Evolutionary conservation across 2,888 invertebrate species (phyloP).

Genomic region (Ceriagrion tenellum): DNA sequence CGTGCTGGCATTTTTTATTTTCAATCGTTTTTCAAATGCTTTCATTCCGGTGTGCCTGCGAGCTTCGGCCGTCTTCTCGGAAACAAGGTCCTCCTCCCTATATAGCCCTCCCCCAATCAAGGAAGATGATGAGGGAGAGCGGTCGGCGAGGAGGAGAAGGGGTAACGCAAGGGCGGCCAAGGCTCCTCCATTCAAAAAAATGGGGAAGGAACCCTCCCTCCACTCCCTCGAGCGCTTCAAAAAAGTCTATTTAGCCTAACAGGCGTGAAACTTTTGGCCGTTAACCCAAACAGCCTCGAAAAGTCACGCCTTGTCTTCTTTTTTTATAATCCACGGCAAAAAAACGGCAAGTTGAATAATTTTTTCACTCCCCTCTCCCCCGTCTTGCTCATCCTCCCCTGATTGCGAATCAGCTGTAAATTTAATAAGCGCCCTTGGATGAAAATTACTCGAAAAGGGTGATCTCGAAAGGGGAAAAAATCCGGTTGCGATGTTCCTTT

Average conservation of each 20-base stretch:
- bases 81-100: neutral
- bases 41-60: slow-evolving; percentile 28
- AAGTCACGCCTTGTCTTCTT: neutral
- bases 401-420: slow-evolving; percentile 5
- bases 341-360: neutral
- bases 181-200: slow-evolving; percentile 41
- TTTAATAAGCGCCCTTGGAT: neutral
- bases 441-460: neutral
- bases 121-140: neutral
- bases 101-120: neutral
- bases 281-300: slow-evolving; percentile 53
- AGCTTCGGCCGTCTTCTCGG: neutral
- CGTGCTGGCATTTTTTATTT: neutral
- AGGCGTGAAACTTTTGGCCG: slow-evolving; percentile 61
- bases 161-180: too few species aligned
- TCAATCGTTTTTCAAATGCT: neutral
- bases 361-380: neutral
- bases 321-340: neutral
- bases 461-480: neutral
- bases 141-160: slow-evolving; percentile 10
- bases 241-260: slow-evolving; percentile 66
- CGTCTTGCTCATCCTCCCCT: neutral
- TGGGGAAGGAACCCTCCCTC: neutral
- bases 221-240: slow-evolving; percentile 16
- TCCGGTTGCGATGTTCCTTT: too few species aligned